These are phyloP conservation scores for human (Homo sapiens) DNA, from an alignment of 2,113 vertebrate species.

Conservation along the genomic window DNA sequence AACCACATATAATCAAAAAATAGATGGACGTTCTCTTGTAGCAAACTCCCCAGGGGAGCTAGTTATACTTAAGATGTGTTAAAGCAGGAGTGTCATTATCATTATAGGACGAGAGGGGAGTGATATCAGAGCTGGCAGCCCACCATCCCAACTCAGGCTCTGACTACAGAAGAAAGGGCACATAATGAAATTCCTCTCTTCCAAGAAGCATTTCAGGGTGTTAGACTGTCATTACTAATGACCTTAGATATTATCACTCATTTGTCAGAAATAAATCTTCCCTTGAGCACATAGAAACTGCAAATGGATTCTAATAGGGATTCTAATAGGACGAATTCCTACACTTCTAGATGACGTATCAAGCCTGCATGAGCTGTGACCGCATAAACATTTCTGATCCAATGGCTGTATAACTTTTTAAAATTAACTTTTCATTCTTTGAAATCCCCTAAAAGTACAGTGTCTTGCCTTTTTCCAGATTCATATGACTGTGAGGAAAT, in stretches of 20 bases:
- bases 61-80: background rate
- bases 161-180: conserved; percentile 49
- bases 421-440: conserved; percentile 27
- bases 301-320: background rate
- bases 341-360: background rate
- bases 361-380: background rate
- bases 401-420: background rate
- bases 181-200: conserved; percentile 50
- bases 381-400: conserved; percentile 11
- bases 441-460: background rate
- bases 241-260: conserved; percentile 54
- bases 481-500: conserved; percentile 38
- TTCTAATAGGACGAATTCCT: conserved; percentile 22
- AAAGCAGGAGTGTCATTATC: background rate
- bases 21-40: background rate
- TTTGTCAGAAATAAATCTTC: conserved; percentile 66
- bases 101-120: background rate
- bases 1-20: background rate
- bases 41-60: background rate
- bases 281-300: conserved; percentile 35
- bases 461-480: conserved; percentile 14
- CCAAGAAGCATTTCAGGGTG: conserved; percentile 33
- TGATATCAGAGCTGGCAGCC: background rate
- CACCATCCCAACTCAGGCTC: background rate
- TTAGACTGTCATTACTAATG: conserved; percentile 45